phyloP scores from a whole-genome alignment of 2,888 invertebrate genomes.

The Leucophenga montana region DNA sequence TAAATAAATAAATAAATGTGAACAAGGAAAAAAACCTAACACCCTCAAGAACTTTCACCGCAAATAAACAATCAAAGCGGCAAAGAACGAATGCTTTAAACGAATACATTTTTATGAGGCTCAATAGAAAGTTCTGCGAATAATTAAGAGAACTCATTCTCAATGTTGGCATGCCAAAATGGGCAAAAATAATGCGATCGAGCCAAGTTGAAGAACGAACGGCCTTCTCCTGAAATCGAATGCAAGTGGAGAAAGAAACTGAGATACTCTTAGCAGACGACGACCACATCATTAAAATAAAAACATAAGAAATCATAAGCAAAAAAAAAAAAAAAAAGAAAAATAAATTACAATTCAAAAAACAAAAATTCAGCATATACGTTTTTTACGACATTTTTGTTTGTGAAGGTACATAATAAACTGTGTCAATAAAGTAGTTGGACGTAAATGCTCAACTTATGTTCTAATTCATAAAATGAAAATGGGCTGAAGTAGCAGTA shows the following conservation, averaged over 20 bases:
- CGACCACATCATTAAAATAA: conserved; percentile 57
- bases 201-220: neutral
- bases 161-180: conserved; percentile 7
- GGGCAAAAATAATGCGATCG: neutral
- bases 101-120: conserved; percentile 47
- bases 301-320: conserved; percentile 34
- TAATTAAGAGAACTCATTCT: conserved; percentile 49
- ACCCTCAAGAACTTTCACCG: conserved; percentile 54
- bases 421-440: too few species aligned
- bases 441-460: too few species aligned
- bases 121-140: conserved; percentile 61
- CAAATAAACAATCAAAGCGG: too few species aligned
- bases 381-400: too few species aligned
- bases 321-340: neutral
- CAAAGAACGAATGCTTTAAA: conserved; percentile 37
- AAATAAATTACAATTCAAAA: neutral
- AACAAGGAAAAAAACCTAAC: conserved; percentile 30
- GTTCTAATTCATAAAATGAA: too few species aligned
- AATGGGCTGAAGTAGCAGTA: too few species aligned
- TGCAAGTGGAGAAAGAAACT: conserved; percentile 30
- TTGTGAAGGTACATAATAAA: too few species aligned
- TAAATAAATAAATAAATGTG: conserved; percentile 31
- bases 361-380: neutral
- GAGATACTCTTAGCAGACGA: conserved; percentile 39
- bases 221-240: conserved; percentile 18